A percentile compares a stretch with the other conserved stretches of the same genome.
Evolutionary conservation across 2,888 invertebrate genomes (phyloP).

Genomic region (Brachyopa scutellaris): DNA sequence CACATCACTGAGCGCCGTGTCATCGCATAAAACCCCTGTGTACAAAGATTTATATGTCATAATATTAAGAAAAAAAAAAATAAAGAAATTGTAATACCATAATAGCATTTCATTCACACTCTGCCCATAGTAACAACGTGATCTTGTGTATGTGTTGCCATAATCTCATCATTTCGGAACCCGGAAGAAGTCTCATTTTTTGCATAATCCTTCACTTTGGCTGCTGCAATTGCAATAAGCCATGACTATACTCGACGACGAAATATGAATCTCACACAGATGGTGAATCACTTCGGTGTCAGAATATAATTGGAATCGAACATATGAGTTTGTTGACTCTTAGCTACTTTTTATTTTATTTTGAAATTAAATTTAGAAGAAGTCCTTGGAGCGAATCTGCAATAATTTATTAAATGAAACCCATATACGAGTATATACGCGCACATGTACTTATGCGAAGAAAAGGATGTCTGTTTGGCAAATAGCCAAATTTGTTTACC

Average conservation of each 20-base stretch:
- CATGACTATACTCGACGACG: conserved; percentile 40
- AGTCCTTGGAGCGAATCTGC: conserved; percentile 66
- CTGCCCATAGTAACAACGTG: conserved; percentile 41
- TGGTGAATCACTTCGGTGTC: conserved; percentile 64
- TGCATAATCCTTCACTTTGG: conserved; percentile 63
- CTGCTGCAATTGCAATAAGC: conserved; percentile 50
- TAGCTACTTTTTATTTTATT: conserved; percentile 3
- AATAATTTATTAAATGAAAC: conserved; percentile 57
- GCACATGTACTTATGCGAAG: conserved; percentile 19
- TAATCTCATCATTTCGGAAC: conserved; percentile 44
- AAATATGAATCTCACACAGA: conserved; percentile 39
- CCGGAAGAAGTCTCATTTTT: conserved; percentile 62
- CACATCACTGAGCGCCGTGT: conserved; percentile 41
- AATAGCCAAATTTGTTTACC: conserved; percentile 51
- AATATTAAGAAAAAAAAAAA: conserved; percentile 7
- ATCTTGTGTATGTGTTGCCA: conserved; percentile 46
- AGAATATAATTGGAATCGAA: conserved; percentile 71
- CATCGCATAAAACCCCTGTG: conserved; percentile 16
- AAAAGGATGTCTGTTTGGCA: conserved; percentile 63
- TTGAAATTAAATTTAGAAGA: conserved; percentile 51
- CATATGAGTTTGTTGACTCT: conserved; percentile 70
- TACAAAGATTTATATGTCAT: conserved; percentile 23
- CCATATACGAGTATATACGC: conserved; percentile 1
- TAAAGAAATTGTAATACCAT: conserved; percentile 58
- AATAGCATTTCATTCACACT: conserved; percentile 61